phyloP scores from a whole-genome alignment of 2,888 invertebrate species.

The Ormyrus pomaceus region DNA sequence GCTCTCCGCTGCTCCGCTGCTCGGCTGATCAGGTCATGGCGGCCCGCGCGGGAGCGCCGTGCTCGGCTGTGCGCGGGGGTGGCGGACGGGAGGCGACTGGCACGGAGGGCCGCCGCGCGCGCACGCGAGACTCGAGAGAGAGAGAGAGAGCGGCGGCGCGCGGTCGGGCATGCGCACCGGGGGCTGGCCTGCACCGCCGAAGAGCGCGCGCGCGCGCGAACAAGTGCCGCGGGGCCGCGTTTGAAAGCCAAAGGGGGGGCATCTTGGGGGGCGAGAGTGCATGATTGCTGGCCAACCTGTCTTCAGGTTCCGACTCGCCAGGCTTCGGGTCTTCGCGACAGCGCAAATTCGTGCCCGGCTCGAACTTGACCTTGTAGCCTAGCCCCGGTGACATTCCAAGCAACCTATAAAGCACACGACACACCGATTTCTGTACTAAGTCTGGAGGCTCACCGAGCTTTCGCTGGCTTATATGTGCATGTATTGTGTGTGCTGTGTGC shows the following conservation, averaged over 20 bases:
- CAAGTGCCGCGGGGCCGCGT: too few relatives aligned
- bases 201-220: neutral
- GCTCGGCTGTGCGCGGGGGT: too few relatives aligned
- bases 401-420: slow-evolving; percentile 71
- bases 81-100: too few relatives aligned
- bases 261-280: neutral
- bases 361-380: slow-evolving; percentile 74
- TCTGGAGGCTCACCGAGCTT: too few relatives aligned
- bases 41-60: neutral
- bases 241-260: neutral
- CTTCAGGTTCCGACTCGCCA: slow-evolving; percentile 63
- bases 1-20: neutral
- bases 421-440: slow-evolving; percentile 23
- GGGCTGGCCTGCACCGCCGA: too few relatives aligned
- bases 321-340: slow-evolving; percentile 73
- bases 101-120: neutral
- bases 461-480: too few relatives aligned
- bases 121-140: neutral
- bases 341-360: slow-evolving; percentile 73
- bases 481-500: too few relatives aligned
- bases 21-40: neutral
- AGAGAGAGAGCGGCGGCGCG: slow-evolving; percentile 33
- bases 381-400: slow-evolving; percentile 72
- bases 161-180: slow-evolving; percentile 62
- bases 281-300: slow-evolving; percentile 67